Base-by-base conservation (phyloP, 2,797 vertebrate genomes). In the Syngnathus rostellatus region DNA sequence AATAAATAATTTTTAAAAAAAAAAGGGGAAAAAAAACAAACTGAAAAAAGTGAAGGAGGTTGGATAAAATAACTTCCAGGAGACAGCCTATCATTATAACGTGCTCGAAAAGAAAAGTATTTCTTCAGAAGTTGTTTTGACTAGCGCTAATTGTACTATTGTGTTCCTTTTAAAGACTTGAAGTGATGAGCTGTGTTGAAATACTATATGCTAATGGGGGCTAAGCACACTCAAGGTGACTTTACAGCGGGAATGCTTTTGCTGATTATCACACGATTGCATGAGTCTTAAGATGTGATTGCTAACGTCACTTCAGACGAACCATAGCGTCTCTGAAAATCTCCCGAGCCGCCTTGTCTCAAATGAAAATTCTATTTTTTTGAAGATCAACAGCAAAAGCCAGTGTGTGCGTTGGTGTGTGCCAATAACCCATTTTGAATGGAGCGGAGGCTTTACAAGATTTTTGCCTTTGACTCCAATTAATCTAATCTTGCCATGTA, bases 221-320 rank as follows among this genome's bases (percentile, higher is more conserved):
- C 61, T 37, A 62, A 14, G 40, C 19, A 66, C 72, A 68, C 70
- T 75, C 71, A 21, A 48, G 68, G 71, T 85, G 82, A 83, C 82
- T 78, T 87, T 85, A 84, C 69, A 79, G 68, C 77, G 70, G 75
- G 71, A 77, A 72, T 61, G 69, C 72, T 77, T 69, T 41, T 16
- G 23, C 74, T 85, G 82, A 84, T 85, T 84, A 83, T 81, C 81
- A 81, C 72, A 83, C 78, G 75, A 78, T 81, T 81, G 39, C 79
- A 76, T 69, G 40, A 76, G 74, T 74, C 81, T 74, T 77, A 73
- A 78, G 78, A 75, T 70, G 69, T 85, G 85, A 87, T 88, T 83
- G 83, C 78, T 81, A 78, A 82, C 80, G 82, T 85, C 83, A 80
- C 81, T 84, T 86, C 77, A 86, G 79, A 83, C 73, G 77, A 68